Conservation (phyloP, 2,113 vertebrate species). For the Ameiurus melas region DNA sequence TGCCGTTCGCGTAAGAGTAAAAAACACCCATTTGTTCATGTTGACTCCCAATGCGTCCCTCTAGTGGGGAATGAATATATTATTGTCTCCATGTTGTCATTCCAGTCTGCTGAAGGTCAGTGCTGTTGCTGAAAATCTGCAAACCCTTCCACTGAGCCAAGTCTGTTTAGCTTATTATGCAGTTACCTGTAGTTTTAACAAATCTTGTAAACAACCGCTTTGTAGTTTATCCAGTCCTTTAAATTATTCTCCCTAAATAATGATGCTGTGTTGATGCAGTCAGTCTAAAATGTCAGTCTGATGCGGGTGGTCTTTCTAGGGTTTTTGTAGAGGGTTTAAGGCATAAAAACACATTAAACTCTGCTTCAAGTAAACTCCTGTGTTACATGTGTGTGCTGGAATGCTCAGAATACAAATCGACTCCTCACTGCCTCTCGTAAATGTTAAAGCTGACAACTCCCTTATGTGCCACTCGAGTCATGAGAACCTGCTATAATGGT, state of each 20-base stretch:
- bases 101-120: not conserved
- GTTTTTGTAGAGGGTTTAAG: constrained; percentile 5
- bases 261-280: not conserved
- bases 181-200: not conserved
- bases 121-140: not conserved
- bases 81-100: not conserved
- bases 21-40: not conserved
- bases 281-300: not conserved
- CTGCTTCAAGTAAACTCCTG: not conserved
- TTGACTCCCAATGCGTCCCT: not conserved
- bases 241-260: not conserved
- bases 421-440: constrained; percentile 46
- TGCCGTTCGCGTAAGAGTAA: not conserved
- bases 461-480: constrained; percentile 51
- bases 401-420: constrained; percentile 34
- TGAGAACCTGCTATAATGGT: too few relatives aligned
- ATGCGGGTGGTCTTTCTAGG: not conserved
- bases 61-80: not conserved
- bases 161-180: not conserved
- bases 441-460: constrained; percentile 52
- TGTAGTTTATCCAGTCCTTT: not conserved
- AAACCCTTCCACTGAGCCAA: not conserved
- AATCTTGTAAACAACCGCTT: not conserved
- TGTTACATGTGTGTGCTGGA: constrained; percentile 33
- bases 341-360: not conserved